Percentiles rank a stretch among this genome's conserved stretches.
phyloP scores from a whole-genome alignment of 2,888 invertebrate species.

The Microplitis manilae region DNA sequence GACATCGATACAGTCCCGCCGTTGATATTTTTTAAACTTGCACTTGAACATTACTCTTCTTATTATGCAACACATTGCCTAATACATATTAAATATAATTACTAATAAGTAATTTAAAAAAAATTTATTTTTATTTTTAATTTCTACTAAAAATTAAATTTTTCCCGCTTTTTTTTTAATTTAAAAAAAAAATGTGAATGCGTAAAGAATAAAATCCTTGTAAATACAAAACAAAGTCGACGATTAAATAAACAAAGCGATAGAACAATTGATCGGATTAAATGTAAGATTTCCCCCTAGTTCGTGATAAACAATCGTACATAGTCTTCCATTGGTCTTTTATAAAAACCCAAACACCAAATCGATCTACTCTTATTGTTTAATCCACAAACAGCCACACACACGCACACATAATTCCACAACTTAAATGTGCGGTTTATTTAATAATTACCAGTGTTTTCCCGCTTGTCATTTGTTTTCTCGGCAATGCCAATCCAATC shows the following conservation, averaged over 20 bases:
- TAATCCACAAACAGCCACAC: background rate
- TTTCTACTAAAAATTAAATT: background rate
- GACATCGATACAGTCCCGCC: constrained; percentile 23
- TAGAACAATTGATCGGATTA: constrained; percentile 28
- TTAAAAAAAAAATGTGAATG: background rate
- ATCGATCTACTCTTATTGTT: constrained; percentile 3
- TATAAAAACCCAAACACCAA: constrained; percentile 21
- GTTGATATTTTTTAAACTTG: background rate
- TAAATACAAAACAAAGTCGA: constrained; percentile 4
- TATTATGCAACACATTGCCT: background rate
- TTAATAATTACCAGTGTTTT: constrained; percentile 40
- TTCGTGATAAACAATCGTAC: constrained; percentile 46
- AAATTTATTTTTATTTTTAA: background rate
- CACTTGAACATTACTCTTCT: background rate
- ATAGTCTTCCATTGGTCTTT: constrained; percentile 42
- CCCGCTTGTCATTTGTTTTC: constrained; percentile 65
- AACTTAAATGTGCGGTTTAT: background rate
- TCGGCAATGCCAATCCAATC: constrained; percentile 58
- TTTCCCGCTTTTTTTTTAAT: background rate
- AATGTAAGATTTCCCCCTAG: constrained; percentile 29
- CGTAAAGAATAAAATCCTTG: background rate
- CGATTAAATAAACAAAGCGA: constrained; percentile 16
- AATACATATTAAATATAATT: background rate
- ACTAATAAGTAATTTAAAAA: background rate
- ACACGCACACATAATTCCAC: background rate